Conservation (phyloP, 2,888 invertebrate species). For the Carterocephalus palaemon region DNA sequence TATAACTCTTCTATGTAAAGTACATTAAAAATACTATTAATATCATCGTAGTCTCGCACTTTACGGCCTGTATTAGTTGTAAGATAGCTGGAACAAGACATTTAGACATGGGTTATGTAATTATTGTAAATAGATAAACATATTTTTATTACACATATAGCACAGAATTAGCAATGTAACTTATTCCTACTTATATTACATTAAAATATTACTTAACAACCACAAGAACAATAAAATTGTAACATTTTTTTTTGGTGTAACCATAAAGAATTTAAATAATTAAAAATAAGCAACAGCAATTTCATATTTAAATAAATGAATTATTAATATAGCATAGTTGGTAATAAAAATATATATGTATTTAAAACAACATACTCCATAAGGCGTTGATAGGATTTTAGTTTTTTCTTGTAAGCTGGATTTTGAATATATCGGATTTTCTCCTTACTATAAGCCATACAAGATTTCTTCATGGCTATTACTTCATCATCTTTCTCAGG, state of each 20-base stretch:
- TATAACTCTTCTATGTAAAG: conserved; percentile 83
- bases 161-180: too few relatives aligned
- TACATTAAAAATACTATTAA: conserved; percentile 82
- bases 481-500: conserved; percentile 82
- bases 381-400: conserved; percentile 79
- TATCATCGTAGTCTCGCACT: conserved; percentile 74
- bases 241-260: too few relatives aligned
- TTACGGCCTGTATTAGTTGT: conserved; percentile 80
- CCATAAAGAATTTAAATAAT: too few relatives aligned
- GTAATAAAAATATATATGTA: too few relatives aligned
- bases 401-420: conserved; percentile 73
- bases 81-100: conserved; percentile 72
- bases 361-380: conserved; percentile 81
- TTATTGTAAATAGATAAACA: too few relatives aligned
- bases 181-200: too few relatives aligned
- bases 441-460: conserved; percentile 82
- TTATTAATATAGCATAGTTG: background rate
- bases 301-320: background rate
- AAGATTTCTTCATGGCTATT: conserved; percentile 79
- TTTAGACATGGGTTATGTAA: too few relatives aligned
- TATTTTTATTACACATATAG: too few relatives aligned
- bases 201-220: too few relatives aligned
- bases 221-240: too few relatives aligned
- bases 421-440: conserved; percentile 69
- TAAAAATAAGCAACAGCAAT: too few relatives aligned